These are phyloP conservation scores for Mus caroli DNA, from an alignment of 2,797 vertebrate genomes.

Conservation along the genomic window DNA sequence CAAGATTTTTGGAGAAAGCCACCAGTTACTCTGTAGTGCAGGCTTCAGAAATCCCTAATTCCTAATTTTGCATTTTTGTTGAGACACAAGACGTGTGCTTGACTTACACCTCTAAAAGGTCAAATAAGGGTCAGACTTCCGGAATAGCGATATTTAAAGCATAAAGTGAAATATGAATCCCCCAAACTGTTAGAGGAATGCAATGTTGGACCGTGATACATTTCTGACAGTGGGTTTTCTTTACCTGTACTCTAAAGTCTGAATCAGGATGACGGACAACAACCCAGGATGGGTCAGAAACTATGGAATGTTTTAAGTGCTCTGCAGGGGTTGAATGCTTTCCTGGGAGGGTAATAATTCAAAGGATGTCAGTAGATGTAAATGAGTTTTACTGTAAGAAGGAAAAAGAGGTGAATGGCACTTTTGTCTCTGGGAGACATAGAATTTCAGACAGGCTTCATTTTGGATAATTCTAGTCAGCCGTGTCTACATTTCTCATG, in stretches of 20 bases:
- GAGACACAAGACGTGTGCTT: conserved; percentile 44
- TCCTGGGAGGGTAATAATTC: conserved; percentile 71
- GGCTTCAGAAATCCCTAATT: conserved; percentile 45
- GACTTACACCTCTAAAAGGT: conserved; percentile 45
- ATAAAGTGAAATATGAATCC: conserved; percentile 1
- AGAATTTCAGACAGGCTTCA: conserved; percentile 69
- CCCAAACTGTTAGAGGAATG: conserved; percentile 11
- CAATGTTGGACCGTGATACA: background rate
- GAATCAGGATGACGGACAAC: conserved; percentile 29
- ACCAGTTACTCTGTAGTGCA: background rate
- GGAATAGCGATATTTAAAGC: conserved; percentile 16
- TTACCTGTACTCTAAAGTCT: conserved; percentile 48
- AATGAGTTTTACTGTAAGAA: conserved; percentile 62
- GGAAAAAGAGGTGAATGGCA: conserved; percentile 70
- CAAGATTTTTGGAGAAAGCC: conserved; percentile 61
- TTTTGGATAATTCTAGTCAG: conserved; percentile 69
- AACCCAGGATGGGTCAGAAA: conserved; percentile 61
- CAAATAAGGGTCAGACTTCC: conserved; percentile 50
- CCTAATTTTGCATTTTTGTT: conserved; percentile 58
- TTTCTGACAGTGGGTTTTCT: conserved; percentile 53
- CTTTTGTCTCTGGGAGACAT: conserved; percentile 71
- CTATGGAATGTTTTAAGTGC: conserved; percentile 31
- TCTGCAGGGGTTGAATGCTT: conserved; percentile 22
- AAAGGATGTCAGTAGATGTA: conserved; percentile 69
- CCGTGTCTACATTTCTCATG: conserved; percentile 3